Evolutionary conservation across 92 coral and sea anemone species (phyloP), one percentile per base, ranked within the genome.

Genomic region (Palythoa heliodiscus): DNA sequence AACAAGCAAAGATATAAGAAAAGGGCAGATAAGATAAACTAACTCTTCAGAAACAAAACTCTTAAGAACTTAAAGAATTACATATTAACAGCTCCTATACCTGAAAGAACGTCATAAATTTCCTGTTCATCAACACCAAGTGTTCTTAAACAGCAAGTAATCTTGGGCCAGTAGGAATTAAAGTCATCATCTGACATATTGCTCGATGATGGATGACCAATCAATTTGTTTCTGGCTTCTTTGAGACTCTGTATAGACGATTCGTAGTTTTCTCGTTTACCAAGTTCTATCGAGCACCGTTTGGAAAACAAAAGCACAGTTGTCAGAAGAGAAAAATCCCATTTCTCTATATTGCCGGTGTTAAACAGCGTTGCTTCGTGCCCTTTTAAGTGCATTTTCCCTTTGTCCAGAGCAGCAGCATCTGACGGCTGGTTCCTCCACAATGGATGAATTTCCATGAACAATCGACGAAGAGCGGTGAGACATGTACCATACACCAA

Each of bases 321-420:
- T 37, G 93, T 93, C 17, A 95, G 92, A 12, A 95, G 90, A 9
- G 96, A 93, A 19, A 95, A 91, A 77, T 95, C 98, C 98, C 98
- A 95, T 9, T 91, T 47, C 23, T 91, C 23, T 71, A 95, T 89
- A 84, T 95, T 39, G 14, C 98, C 98, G 6, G 88, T 64, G 57
- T 87, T 86, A 77, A 93, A 95, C 50, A 20, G 38, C 1, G 58
- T 63, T 78, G 66, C 83, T 76, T 93, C 95, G 39, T 93, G 85
- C n/a, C 74, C 66, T 10, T 73, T 25, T 54, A 95, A 83, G 29
- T 71, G 63, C 92, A 95, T 93, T 74, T 24, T 80, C 0, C 98
- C 92, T 40, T 67, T 89, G 73, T 85, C 93, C 71, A 93, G 25
- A 7, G 73, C 82, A 61, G 88, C 87, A 23, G 98, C 95, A 88